phyloP scores from a whole-genome alignment of 2,113 vertebrate species.

The Alosa alosa region DNA sequence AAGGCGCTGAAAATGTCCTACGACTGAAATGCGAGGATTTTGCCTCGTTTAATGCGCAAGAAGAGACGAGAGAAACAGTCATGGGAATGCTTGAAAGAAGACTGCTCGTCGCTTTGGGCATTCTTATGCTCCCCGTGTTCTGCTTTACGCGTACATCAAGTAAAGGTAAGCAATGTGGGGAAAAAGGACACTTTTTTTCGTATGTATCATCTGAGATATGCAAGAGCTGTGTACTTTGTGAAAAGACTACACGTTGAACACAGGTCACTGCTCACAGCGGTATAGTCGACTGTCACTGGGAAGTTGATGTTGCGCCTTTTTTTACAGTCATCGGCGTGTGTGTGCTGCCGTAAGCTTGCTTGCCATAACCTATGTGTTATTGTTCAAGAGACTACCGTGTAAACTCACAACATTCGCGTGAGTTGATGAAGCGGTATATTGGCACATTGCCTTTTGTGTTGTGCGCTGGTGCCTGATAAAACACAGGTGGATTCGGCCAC shows the following conservation, averaged over 20 bases:
- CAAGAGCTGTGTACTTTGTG: neutral
- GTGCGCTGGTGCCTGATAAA: neutral
- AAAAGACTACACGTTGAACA: neutral
- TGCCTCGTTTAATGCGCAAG: neutral
- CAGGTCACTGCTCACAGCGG: neutral
- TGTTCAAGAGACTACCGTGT: neutral
- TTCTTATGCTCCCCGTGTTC: slow-evolving; percentile 58
- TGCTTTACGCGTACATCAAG: slow-evolving; percentile 48
- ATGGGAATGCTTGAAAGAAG: slow-evolving; percentile 14
- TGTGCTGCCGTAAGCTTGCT: neutral
- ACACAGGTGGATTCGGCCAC: neutral
- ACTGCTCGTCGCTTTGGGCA: slow-evolving; percentile 41
- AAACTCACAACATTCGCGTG: neutral
- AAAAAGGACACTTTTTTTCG: neutral
- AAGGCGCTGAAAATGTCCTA: neutral
- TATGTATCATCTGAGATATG: neutral
- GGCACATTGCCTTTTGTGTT: neutral
- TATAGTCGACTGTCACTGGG: neutral
- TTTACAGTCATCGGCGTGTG: neutral
- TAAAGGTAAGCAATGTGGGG: slow-evolving; percentile 65
- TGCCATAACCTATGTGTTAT: neutral
- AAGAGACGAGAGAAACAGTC: slow-evolving; percentile 4
- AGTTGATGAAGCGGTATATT: slow-evolving; percentile 12
- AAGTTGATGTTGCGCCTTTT: slow-evolving; percentile 12
- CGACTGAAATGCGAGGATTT: slow-evolving; percentile 13